phyloP scores from a whole-genome alignment of 2,888 invertebrate genomes.

The Shargacucullia verbasci region DNA sequence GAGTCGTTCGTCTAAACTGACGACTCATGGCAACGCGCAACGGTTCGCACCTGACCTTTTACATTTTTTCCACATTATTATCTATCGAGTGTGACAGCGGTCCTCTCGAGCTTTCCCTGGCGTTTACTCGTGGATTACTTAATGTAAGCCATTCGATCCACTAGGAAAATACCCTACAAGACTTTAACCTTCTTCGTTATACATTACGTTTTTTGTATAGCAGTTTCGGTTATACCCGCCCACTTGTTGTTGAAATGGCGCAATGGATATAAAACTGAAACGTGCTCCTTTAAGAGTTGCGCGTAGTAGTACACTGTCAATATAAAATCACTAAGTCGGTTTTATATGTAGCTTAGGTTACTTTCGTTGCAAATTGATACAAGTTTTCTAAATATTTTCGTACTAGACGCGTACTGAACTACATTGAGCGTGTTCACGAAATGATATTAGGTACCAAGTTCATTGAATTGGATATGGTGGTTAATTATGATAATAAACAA shows the following conservation, averaged over 20 bases:
- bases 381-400: background rate
- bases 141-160: conserved; percentile 46
- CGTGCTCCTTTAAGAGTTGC: conserved; percentile 2
- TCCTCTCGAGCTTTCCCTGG: conserved; percentile 24
- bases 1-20: conserved; percentile 31
- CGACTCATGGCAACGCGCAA: conserved; percentile 1
- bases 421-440: no score
- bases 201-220: conserved; percentile 13
- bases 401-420: no score
- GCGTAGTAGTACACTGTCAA: background rate
- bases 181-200: conserved; percentile 10
- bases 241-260: conserved; percentile 16
- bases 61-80: conserved; percentile 45
- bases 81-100: conserved; percentile 48
- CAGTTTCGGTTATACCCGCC: background rate
- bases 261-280: conserved; percentile 19
- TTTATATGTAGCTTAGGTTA: conserved; percentile 6
- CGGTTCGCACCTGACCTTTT: conserved; percentile 38
- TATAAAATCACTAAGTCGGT: conserved; percentile 2
- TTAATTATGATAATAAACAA: no score
- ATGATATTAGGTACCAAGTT: no score
- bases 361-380: conserved; percentile 3
- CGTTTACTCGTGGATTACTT: conserved; percentile 45
- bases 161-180: conserved; percentile 37
- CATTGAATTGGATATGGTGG: no score